Percentiles rank a stretch among this genome's conserved stretches.
Conservation (phyloP, 1,140 invertebrate species). For the Tetragonula clypearis region DNA sequence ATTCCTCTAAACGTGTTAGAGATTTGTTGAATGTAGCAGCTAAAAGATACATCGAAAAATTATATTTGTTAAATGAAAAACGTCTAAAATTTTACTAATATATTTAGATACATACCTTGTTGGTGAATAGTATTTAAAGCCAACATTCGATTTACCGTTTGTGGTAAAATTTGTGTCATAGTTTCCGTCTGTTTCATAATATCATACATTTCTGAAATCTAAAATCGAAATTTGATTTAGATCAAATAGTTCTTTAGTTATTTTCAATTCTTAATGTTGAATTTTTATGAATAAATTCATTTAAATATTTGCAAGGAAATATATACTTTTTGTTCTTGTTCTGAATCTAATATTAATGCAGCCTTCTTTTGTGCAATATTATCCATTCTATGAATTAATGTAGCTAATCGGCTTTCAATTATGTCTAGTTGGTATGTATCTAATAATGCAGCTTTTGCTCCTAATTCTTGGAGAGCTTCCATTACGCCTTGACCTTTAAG, state of each 20-base stretch:
- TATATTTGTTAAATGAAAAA: background rate
- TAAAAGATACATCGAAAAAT: conserved; percentile 76
- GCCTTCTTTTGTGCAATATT: conserved; percentile 87
- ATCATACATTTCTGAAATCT: conserved; percentile 93
- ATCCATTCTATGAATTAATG: conserved; percentile 89
- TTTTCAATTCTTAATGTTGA: background rate
- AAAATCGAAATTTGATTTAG: conserved; percentile 73
- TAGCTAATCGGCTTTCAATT: conserved; percentile 89
- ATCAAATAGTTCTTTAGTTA: background rate
- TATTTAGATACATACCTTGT: conserved; percentile 85
- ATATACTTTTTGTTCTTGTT: conserved; percentile 89
- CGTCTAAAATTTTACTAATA: conserved; percentile 2
- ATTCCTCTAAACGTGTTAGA: conserved; percentile 90
- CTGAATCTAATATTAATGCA: conserved; percentile 85
- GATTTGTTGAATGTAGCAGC: conserved; percentile 93
- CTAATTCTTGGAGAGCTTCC: conserved; percentile 88
- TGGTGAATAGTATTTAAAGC: conserved; percentile 93
- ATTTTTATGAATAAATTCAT: background rate
- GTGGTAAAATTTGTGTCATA: conserved; percentile 88
- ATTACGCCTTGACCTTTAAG: conserved; percentile 80
- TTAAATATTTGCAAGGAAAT: conserved; percentile 15
- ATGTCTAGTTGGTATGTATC: conserved; percentile 91
- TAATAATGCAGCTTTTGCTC: conserved; percentile 89
- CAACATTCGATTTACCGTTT: conserved; percentile 91
- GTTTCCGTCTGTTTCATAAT: conserved; percentile 92